Conservation (phyloP, 1,140 invertebrate genomes). For the Zaprionus tsacasi region DNA sequence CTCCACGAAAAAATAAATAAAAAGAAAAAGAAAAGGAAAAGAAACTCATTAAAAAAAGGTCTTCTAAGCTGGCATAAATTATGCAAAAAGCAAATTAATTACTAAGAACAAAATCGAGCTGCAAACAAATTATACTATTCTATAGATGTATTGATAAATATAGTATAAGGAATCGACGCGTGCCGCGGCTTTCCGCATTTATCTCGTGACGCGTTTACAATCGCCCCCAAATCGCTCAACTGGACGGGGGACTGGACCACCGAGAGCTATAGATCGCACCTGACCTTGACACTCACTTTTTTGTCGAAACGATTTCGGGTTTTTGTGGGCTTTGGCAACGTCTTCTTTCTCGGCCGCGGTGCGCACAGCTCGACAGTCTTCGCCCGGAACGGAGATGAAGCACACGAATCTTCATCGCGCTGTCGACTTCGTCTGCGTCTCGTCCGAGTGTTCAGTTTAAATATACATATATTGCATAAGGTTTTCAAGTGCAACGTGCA, state of each 20-base stretch:
- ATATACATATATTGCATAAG: conserved; percentile 54
- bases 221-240: conserved; percentile 32
- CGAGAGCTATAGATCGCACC: conserved; percentile 21
- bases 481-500: conserved; percentile 65
- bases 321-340: conserved; percentile 62
- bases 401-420: conserved; percentile 44
- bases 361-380: conserved; percentile 68
- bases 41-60: conserved; percentile 17
- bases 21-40: conserved; percentile 20
- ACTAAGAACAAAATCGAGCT: conserved; percentile 36
- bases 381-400: conserved; percentile 66
- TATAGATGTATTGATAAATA: not conserved
- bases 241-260: conserved; percentile 55
- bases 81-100: conserved; percentile 59
- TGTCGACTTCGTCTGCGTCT: conserved; percentile 12
- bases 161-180: conserved; percentile 51
- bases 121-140: conserved; percentile 32
- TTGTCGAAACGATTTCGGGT: conserved; percentile 56
- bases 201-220: conserved; percentile 66
- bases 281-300: conserved; percentile 84
- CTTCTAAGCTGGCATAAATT: conserved; percentile 65
- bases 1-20: not conserved
- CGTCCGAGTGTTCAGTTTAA: conserved; percentile 11
- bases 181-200: conserved; percentile 64
- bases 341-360: conserved; percentile 78